These are phyloP conservation scores for Tachycineta bicolor DNA, from an alignment of 2,113 vertebrate genomes.

Conservation along the genomic window DNA sequence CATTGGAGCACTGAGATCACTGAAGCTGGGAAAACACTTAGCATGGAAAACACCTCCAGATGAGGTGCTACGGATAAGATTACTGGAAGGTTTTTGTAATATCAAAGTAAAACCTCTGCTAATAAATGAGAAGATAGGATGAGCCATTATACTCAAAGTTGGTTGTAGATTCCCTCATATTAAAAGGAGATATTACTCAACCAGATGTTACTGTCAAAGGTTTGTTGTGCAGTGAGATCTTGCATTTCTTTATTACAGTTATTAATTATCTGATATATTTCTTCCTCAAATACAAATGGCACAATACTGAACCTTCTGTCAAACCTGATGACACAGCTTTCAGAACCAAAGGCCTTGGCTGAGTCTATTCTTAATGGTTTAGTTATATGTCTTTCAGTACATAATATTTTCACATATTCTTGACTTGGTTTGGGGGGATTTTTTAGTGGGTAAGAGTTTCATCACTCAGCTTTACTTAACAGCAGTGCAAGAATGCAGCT, in stretches of 20 bases:
- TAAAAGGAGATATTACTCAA: neutral
- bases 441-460: neutral
- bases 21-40: neutral
- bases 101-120: neutral
- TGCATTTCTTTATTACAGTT: neutral
- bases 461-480: neutral
- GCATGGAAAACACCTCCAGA: neutral
- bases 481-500: neutral
- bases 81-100: neutral
- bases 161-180: neutral
- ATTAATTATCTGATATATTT: neutral
- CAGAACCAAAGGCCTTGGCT: neutral
- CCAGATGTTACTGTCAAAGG: neutral
- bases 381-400: neutral
- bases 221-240: neutral
- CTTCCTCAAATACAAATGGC: neutral
- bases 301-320: neutral
- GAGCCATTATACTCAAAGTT: neutral
- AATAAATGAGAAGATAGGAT: neutral
- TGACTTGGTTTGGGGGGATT: neutral
- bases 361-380: neutral
- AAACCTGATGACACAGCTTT: neutral
- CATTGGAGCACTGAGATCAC: neutral
- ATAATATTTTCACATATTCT: neutral
- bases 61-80: neutral